These are phyloP conservation scores for Calonectris borealis DNA, from an alignment of 2,113 vertebrate species.

Conservation along the genomic window DNA sequence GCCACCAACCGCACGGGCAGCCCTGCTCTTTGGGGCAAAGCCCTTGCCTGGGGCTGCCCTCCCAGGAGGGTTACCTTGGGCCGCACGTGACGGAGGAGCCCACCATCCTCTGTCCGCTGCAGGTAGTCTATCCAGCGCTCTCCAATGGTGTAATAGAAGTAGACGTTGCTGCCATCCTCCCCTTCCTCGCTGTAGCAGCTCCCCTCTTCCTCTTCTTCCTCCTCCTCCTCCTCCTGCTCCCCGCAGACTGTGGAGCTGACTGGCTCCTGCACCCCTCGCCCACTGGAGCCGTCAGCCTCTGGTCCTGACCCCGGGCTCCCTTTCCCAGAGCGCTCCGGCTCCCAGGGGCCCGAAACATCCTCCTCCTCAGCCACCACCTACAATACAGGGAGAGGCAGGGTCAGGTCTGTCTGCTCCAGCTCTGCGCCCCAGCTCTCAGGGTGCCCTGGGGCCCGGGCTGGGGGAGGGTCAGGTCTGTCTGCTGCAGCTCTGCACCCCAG, in stretches of 20 bases:
- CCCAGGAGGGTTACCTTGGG: slow-evolving; percentile 20
- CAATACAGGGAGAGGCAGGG: not conserved
- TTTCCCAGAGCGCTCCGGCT: not conserved
- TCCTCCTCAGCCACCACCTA: not conserved
- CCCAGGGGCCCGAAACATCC: not conserved
- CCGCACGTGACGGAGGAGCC: slow-evolving; percentile 38
- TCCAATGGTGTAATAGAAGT: slow-evolving; percentile 61
- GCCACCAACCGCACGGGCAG: accelerated
- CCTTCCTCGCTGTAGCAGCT: slow-evolving; percentile 46
- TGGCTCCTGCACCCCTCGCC: not conserved
- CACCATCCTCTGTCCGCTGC: slow-evolving; percentile 30
- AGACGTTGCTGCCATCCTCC: slow-evolving; percentile 12
- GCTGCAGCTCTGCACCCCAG: not conserved
- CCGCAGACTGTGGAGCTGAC: not conserved
- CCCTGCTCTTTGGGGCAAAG: not conserved
- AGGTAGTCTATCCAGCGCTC: slow-evolving; percentile 67
- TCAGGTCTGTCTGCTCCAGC: not conserved
- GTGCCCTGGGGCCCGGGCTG: not conserved
- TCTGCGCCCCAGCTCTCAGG: not conserved
- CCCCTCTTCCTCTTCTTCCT: slow-evolving; percentile 29
- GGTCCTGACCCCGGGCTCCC: not conserved
- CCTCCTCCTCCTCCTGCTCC: slow-evolving; percentile 5
- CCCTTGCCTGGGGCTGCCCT: accelerated
- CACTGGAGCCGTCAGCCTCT: not conserved
- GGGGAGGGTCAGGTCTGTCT: not conserved